Conservation (phyloP, 2,113 vertebrate species). For the Campylomormyrus tamandua region DNA sequence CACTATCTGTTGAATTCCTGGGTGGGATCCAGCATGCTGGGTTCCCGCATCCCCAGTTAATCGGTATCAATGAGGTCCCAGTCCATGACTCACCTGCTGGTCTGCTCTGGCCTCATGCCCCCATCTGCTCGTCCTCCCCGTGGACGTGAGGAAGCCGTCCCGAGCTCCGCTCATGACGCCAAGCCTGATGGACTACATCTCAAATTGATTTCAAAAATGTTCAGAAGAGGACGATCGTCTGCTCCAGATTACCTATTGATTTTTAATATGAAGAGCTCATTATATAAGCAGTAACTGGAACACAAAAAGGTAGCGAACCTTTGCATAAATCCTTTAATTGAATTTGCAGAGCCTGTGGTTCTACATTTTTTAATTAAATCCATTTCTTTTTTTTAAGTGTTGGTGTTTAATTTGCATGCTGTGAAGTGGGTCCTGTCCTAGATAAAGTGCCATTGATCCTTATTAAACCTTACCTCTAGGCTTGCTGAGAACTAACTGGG, state of each 20-base stretch:
- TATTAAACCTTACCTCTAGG: constrained; percentile 99
- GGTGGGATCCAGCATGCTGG: not conserved
- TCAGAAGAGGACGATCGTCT: constrained; percentile 97
- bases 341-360: constrained; percentile 97
- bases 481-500: constrained; percentile 89
- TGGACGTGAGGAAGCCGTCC: constrained; percentile 23
- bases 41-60: not conserved
- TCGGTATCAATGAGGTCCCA: not conserved
- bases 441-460: constrained; percentile 99
- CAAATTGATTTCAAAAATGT: constrained; percentile 99
- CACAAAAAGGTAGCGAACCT: constrained; percentile 98
- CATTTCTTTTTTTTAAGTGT: constrained; percentile 92
- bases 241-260: constrained; percentile 99
- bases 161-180: constrained; percentile 69
- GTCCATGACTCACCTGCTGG: not conserved
- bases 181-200: constrained; percentile 98
- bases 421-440: constrained; percentile 87
- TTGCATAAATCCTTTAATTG: constrained; percentile 99
- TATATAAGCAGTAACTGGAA: constrained; percentile 99
- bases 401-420: constrained; percentile 99
- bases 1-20: not conserved
- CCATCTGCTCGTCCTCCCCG: not conserved
- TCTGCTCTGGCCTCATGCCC: not conserved
- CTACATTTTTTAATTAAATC: constrained; percentile 99
- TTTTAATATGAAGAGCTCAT: constrained; percentile 99